These are phyloP conservation scores for Poeciliopsis infans DNA, from an alignment of 2,797 vertebrate species.

Conservation along the genomic window DNA sequence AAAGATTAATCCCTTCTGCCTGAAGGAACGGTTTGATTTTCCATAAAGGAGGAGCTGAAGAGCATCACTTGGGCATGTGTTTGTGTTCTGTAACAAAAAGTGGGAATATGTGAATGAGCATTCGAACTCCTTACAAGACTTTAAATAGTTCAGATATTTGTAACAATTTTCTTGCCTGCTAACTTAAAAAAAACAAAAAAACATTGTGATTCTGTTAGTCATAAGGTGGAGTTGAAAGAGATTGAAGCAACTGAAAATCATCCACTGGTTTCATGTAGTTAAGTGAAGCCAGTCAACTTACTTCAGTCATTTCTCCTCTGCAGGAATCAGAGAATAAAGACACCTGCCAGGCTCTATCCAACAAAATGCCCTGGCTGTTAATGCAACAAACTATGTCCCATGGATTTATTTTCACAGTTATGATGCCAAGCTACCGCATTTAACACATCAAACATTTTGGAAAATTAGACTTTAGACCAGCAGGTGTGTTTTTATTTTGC, in stretches of 20 bases:
- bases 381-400: conserved; percentile 10
- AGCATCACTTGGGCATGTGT: not conserved
- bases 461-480: conserved; percentile 51
- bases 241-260: conserved; percentile 11
- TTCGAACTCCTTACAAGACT: not conserved
- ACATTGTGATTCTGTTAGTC: conserved; percentile 2
- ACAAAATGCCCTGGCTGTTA: conserved; percentile 6
- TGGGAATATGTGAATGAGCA: too few relatives aligned
- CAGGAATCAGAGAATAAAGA: conserved; percentile 35
- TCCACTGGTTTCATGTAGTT: conserved; percentile 13
- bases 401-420: conserved; percentile 46
- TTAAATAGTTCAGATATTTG: not conserved
- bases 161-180: not conserved
- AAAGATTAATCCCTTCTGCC: not conserved
- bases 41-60: not conserved
- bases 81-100: not conserved
- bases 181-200: not conserved
- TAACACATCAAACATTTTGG: conserved; percentile 49
- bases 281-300: conserved; percentile 10
- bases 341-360: conserved; percentile 33
- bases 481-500: conserved; percentile 41
- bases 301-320: conserved; percentile 27
- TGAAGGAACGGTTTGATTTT: not conserved
- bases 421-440: conserved; percentile 24
- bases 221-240: conserved; percentile 1